Evolutionary conservation across 2,888 invertebrate genomes (phyloP), one percentile per base, ranked within the genome.

Genomic region (Agrotis segetum): DNA sequence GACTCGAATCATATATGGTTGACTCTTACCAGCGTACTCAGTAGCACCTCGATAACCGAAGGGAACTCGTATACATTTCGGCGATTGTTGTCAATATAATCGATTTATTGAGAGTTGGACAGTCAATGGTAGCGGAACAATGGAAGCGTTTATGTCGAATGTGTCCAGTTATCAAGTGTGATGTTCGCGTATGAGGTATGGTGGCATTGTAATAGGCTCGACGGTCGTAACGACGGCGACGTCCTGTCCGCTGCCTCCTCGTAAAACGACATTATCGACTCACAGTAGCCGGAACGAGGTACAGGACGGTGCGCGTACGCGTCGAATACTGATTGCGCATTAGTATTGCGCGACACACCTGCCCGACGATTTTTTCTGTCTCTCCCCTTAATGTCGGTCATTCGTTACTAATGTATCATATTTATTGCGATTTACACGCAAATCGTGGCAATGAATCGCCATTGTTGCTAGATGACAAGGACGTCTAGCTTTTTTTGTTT

Each of bases 201-300:
- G 94, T 93, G 92, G 95, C 93, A 95, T 95, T 95, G 95, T 95
- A 94, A 95, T 95, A 93, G 96, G 94, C 92, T 93, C 92, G 92
- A 90, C 92, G 92, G 95, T 94, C 93, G 92, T 93, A 94, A 96
- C 95, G 96, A 94, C 94, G 94, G 93, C 95, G 94, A 96, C 96
- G 96, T 96, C 96, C 96, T 95, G 95, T 95, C 95, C 94, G 93
- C 93, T 90, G 90, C 92, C 94, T 91, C 93, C 92, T 96, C 96
- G 95, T 96, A 96, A 96, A 96, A 95, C 93, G 94, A 96, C 96
- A 96, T 94, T 95, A 96, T 95, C 95, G 95, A 96, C 93, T 91
- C 94, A 95, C 96, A 95, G 96, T 95, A 96, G 96, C 96, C 96
- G 96, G 96, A 96, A 96, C 96, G 95, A 92, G 91, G 93, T 95